Percentiles rank a stretch among this genome's conserved stretches.
Evolutionary conservation across 2,888 invertebrate species (phyloP).

Genomic region (Palloptera scutellata): DNA sequence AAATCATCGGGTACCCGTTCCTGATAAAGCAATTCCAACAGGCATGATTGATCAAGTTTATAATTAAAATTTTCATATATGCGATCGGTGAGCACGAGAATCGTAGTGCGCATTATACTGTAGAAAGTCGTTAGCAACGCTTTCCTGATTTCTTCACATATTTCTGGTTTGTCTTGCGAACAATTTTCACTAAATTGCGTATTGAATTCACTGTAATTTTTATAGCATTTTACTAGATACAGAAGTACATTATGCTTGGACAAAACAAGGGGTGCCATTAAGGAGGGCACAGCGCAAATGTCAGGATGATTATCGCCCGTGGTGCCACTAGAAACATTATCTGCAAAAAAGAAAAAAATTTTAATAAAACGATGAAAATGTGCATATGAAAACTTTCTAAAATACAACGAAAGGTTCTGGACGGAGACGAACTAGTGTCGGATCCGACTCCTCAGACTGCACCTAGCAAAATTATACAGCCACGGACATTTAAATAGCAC

Average conservation of each 20-base stretch:
- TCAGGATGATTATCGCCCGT: constrained; percentile 6
- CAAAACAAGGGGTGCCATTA: constrained; percentile 32
- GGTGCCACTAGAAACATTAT: not conserved
- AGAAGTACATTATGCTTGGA: constrained; percentile 56
- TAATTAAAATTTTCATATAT: constrained; percentile 53
- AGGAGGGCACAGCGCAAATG: constrained; percentile 39
- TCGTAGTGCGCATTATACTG: constrained; percentile 50
- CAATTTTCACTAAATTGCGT: constrained; percentile 32
- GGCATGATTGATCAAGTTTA: constrained; percentile 65
- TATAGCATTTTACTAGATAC: constrained; percentile 58
- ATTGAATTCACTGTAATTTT: constrained; percentile 47
- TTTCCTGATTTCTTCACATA: constrained; percentile 32
- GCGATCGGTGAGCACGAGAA: constrained; percentile 55
- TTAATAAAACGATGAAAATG: too few relatives aligned
- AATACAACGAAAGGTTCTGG: too few relatives aligned
- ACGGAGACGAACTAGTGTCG: too few relatives aligned
- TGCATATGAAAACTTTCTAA: too few relatives aligned
- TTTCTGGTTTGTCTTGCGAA: constrained; percentile 29
- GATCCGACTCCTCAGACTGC: too few relatives aligned
- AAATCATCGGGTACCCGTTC: constrained; percentile 72
- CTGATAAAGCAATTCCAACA: constrained; percentile 70
- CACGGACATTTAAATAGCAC: too few relatives aligned
- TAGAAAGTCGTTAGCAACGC: constrained; percentile 41
- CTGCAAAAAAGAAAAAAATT: not conserved
- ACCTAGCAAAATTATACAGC: too few relatives aligned